phyloP scores from a whole-genome alignment of 2,888 invertebrate species.

The Pantelozetes paolii region DNA sequence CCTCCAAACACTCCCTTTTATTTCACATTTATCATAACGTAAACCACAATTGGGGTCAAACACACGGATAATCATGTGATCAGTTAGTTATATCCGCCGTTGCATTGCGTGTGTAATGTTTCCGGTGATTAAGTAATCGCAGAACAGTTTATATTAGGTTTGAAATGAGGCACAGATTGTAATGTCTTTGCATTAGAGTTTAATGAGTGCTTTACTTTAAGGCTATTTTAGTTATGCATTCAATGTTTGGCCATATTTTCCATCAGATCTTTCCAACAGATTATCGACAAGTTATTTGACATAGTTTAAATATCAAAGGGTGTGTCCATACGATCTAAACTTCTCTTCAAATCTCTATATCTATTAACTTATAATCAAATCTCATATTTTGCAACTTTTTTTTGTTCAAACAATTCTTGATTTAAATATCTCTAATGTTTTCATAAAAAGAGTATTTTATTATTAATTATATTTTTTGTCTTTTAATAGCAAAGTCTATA shows the following conservation, averaged over 20 bases:
- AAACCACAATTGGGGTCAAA: too few relatives aligned
- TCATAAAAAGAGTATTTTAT: too few relatives aligned
- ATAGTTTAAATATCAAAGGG: background rate
- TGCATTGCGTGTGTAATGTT: too few relatives aligned
- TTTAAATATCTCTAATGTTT: too few relatives aligned
- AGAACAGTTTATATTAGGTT: background rate
- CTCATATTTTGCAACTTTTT: too few relatives aligned
- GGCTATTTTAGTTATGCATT: background rate
- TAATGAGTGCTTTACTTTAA: background rate
- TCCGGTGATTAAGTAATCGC: conserved; percentile 2
- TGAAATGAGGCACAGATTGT: background rate
- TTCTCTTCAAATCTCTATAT: background rate
- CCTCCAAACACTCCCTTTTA: too few relatives aligned
- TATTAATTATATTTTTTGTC: too few relatives aligned
- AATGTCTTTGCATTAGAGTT: background rate
- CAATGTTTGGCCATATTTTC: background rate
- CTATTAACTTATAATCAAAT: background rate
- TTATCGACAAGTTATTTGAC: background rate
- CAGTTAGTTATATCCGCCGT: too few relatives aligned
- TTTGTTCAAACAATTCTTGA: too few relatives aligned
- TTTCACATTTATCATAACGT: too few relatives aligned
- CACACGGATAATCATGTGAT: too few relatives aligned
- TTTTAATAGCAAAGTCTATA: too few relatives aligned
- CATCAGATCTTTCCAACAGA: background rate
- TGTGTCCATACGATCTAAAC: conserved; percentile 8